Base-by-base conservation (phyloP, 2,888 invertebrate species). In the Drosophila subsilvestris region DNA sequence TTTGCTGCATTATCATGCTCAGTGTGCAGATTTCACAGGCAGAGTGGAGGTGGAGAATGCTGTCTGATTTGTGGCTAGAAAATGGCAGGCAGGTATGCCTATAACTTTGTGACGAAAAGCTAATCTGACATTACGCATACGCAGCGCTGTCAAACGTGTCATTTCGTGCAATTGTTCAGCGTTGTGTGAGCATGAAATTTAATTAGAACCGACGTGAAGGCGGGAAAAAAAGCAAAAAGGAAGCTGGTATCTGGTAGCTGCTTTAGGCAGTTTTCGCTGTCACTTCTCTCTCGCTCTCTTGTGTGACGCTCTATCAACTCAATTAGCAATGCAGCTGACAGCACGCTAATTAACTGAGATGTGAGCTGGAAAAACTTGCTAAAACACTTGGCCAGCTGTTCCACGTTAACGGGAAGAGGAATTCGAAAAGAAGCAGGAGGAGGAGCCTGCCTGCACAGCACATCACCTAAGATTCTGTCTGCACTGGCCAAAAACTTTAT, bases 291-390 rank as follows among this genome's bases (percentile, higher is more conserved):
- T 42, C n/a, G n/a, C 57, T 43, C 22, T 18, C 42, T 6, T 32
- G 51, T 50, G 32, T 18, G 10, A 1, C 27, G 20, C 32, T 49
- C 43, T 63, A 60, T 74, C 65, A 83, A 82, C 81, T 84, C 78
- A 86, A 82, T 82, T 82, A 86, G 85, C 81, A 80, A 75, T 80
- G 81, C 87, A 86, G 87, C 85, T 81, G 81, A 59, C 83, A 82
- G 57, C 62, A 71, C 57, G 78, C 78, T 86, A 82, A 82, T 86
- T 82, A 82, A 82, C 87, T 80, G 69, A 74, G 80, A 63, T 65
- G 84, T 68, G 63, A 79, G 65, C 65, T 69, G 74, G 51, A 58
- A 70, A 76, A 69, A 62, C 66, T 67, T 76, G 73, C 22, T 48
- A 72, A 55, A 86, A 74, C 60, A 80, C 68, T 74, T 57, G 42